Evolutionary conservation across 2,888 invertebrate species (phyloP).

Genomic region (Cataglyphis cursor): DNA sequence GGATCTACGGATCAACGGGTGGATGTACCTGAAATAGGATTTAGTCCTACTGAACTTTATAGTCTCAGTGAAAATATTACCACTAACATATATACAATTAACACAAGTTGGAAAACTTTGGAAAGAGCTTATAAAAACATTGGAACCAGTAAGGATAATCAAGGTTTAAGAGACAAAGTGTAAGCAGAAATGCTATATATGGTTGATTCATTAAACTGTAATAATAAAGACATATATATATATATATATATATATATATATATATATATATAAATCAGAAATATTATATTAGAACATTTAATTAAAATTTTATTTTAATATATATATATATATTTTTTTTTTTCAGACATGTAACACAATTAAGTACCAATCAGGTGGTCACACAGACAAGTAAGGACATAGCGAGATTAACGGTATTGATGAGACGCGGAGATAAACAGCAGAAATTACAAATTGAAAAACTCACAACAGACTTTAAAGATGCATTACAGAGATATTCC

Average conservation of each 20-base stretch:
- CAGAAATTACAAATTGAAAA: conserved; percentile 95
- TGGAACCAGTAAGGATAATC: conserved; percentile 92
- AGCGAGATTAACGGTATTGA: conserved; percentile 91
- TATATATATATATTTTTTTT: conserved; percentile 65
- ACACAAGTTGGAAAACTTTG: conserved; percentile 91
- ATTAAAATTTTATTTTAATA: conserved; percentile 26
- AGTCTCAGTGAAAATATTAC: conserved; percentile 94
- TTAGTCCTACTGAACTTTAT: conserved; percentile 92
- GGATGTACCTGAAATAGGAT: conserved; percentile 90
- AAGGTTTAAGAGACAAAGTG: conserved; percentile 90
- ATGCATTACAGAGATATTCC: conserved; percentile 92
- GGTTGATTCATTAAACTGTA: neutral
- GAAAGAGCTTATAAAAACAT: conserved; percentile 92
- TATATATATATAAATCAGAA: no score
- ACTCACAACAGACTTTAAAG: conserved; percentile 93
- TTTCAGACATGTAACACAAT: conserved; percentile 91
- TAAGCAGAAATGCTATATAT: conserved; percentile 82
- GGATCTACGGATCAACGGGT: conserved; percentile 86
- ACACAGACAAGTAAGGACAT: conserved; percentile 92
- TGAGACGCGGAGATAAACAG: conserved; percentile 92
- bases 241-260: neutral
- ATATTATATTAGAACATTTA: neutral
- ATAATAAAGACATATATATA: neutral
- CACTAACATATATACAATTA: conserved; percentile 93
- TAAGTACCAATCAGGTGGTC: conserved; percentile 92